A percentile compares a stretch with the other conserved stretches of the same genome.
These are phyloP conservation scores for Hyposoter dolosus DNA, from an alignment of 2,888 invertebrate species.

Conservation along the genomic window DNA sequence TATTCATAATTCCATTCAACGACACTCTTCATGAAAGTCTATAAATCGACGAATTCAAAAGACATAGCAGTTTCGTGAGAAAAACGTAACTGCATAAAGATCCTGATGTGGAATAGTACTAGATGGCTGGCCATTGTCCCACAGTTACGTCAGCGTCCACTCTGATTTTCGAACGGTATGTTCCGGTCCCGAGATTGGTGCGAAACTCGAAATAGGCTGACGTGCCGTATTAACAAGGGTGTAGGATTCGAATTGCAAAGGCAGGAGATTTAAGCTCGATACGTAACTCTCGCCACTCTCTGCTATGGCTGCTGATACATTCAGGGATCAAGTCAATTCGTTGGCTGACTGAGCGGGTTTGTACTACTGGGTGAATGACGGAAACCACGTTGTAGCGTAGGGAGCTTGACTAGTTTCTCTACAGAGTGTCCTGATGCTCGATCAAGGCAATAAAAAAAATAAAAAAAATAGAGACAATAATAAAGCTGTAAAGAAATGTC, in stretches of 20 bases:
- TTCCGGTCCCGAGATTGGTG: constrained; percentile 48
- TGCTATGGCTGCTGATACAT: constrained; percentile 37
- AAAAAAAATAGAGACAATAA: not conserved
- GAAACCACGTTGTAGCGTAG: constrained; percentile 41
- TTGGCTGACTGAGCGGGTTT: constrained; percentile 63
- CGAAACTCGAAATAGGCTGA: constrained; percentile 57
- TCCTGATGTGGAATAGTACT: not conserved
- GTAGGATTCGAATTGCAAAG: constrained; percentile 28
- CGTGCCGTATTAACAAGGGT: constrained; percentile 41
- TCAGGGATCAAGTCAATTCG: constrained; percentile 42
- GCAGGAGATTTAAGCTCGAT: constrained; percentile 27
- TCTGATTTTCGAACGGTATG: constrained; percentile 34
- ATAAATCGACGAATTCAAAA: not conserved
- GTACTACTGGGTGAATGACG: constrained; percentile 57
- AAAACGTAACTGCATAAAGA: not conserved
- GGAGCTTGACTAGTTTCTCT: not conserved
- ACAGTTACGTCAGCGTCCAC: not conserved
- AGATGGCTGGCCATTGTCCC: constrained; percentile 14
- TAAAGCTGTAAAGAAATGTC: not conserved
- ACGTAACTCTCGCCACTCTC: constrained; percentile 17
- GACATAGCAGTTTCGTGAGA: not conserved
- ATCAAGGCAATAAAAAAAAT: not conserved
- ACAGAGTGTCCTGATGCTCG: not conserved
- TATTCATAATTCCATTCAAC: not conserved
- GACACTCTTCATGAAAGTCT: not conserved